A percentile compares a stretch with the other conserved stretches of the same genome.
phyloP scores from a whole-genome alignment of 2,888 invertebrate genomes.

The Pristionchus exspectatus region DNA sequence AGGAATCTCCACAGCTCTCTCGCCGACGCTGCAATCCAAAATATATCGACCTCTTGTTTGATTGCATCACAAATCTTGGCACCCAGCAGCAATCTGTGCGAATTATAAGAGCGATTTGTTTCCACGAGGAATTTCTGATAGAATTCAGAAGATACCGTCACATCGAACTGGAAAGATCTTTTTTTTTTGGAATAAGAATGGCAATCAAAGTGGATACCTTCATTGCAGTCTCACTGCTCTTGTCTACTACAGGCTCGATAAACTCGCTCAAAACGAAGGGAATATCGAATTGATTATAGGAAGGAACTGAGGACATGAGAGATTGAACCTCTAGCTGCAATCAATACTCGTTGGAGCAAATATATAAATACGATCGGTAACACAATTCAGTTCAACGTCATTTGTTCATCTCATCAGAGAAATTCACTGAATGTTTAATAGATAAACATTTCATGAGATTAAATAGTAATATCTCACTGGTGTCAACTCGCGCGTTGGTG shows the following conservation, averaged over 20 bases:
- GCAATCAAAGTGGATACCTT: conserved; percentile 56
- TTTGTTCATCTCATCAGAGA: too few relatives aligned
- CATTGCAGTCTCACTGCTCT: conserved; percentile 63
- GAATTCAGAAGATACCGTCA: conserved; percentile 71
- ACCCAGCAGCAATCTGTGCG: conserved; percentile 65
- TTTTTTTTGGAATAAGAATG: not conserved
- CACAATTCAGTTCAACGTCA: not conserved
- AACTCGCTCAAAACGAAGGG: conserved; percentile 67
- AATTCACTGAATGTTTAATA: not conserved
- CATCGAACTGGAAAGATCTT: conserved; percentile 66
- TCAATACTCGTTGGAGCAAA: not conserved
- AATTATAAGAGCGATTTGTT: conserved; percentile 58
- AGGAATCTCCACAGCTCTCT: not conserved
- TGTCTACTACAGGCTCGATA: conserved; percentile 69
- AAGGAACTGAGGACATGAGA: not conserved
- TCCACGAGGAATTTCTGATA: conserved; percentile 66
- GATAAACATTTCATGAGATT: not conserved
- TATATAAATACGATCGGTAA: not conserved
- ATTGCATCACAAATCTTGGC: conserved; percentile 62
- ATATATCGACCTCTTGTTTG: conserved; percentile 58
- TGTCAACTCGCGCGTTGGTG: conserved; percentile 47
- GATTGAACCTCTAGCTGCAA: not conserved
- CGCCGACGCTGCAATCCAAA: not conserved
- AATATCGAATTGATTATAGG: conserved; percentile 61
- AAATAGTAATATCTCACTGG: not conserved